Conservation (phyloP, 2,797 vertebrate genomes). For the Channa striata region DNA sequence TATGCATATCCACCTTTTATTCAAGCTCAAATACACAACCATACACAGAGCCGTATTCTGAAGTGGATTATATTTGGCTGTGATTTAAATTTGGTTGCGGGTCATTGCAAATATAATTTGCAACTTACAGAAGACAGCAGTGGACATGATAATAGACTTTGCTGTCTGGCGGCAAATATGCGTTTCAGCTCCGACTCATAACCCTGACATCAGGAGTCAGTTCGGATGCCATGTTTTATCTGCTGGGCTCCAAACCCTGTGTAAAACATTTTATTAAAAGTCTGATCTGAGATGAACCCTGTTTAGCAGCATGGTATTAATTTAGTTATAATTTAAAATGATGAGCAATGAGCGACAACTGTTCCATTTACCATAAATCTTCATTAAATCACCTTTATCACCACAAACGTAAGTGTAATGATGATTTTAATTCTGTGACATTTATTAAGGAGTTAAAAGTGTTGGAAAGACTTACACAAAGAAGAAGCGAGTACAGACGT, state of each 20-base stretch:
- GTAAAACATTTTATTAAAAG: conserved; percentile 20
- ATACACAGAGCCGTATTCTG: conserved; percentile 17
- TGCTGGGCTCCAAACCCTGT: conserved; percentile 14
- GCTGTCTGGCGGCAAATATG: conserved; percentile 34
- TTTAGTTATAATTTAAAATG: conserved; percentile 7
- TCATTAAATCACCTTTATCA: conserved; percentile 15
- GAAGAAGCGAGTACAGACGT: conserved; percentile 99
- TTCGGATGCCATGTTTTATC: conserved; percentile 2
- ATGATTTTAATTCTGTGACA: background rate
- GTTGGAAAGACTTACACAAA: conserved; percentile 92
- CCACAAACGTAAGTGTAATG: conserved; percentile 1
- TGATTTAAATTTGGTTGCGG: conserved; percentile 46
- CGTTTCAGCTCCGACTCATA: conserved; percentile 17
- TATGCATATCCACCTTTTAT: conserved; percentile 7
- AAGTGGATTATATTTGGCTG: conserved; percentile 44
- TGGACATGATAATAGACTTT: conserved; percentile 47
- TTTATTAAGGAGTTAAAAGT: background rate
- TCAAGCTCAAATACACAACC: conserved; percentile 27
- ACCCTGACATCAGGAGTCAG: conserved; percentile 13
- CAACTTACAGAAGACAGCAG: conserved; percentile 36
- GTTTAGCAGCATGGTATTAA: conserved; percentile 6
- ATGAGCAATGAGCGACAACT: conserved; percentile 8
- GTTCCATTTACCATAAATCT: background rate
- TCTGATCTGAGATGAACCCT: conserved; percentile 6
- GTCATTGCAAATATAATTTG: conserved; percentile 40